A percentile compares a stretch with the other conserved stretches of the same genome.
These are phyloP conservation scores for Agriopis aurantiaria DNA, from an alignment of 2,888 invertebrate genomes.

Conservation along the genomic window DNA sequence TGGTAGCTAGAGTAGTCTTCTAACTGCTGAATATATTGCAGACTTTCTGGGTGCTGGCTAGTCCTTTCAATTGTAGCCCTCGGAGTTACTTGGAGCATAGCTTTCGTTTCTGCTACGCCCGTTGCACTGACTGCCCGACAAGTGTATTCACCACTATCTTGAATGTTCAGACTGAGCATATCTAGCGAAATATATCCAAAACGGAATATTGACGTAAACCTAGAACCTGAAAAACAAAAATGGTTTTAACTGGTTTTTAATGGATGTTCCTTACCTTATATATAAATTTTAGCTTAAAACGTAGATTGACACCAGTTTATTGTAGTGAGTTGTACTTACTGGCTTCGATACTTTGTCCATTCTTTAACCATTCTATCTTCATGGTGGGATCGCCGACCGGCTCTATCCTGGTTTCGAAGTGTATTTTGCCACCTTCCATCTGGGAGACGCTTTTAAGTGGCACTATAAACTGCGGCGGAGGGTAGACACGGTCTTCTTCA, in stretches of 20 bases:
- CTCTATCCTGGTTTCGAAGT: constrained; percentile 98
- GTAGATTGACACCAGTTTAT: neutral
- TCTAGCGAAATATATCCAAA: constrained; percentile 99
- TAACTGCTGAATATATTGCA: constrained; percentile 95
- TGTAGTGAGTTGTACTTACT: constrained; percentile 88
- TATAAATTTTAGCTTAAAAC: neutral
- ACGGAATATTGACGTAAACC: constrained; percentile 97
- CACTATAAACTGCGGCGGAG: constrained; percentile 96
- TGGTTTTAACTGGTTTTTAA: neutral
- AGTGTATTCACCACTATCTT: constrained; percentile 96
- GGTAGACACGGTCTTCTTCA: constrained; percentile 95
- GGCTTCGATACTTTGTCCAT: constrained; percentile 96
- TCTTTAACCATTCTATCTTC: constrained; percentile 98
- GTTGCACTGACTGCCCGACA: constrained; percentile 95
- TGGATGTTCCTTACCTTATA: neutral
- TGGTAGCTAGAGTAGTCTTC: constrained; percentile 96
- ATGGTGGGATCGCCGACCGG: constrained; percentile 98
- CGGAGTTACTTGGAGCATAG: constrained; percentile 92
- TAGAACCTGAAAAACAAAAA: constrained; percentile 90
- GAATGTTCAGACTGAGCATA: constrained; percentile 93
- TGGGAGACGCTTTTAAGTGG: constrained; percentile 93
- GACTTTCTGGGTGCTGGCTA: constrained; percentile 96
- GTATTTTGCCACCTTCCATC: constrained; percentile 96
- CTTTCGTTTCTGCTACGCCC: constrained; percentile 95
- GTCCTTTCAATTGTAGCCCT: constrained; percentile 94